Evolutionary conservation across 1,140 invertebrate genomes (phyloP), one percentile per base, ranked within the genome.

Genomic region (Cydia strobilella): DNA sequence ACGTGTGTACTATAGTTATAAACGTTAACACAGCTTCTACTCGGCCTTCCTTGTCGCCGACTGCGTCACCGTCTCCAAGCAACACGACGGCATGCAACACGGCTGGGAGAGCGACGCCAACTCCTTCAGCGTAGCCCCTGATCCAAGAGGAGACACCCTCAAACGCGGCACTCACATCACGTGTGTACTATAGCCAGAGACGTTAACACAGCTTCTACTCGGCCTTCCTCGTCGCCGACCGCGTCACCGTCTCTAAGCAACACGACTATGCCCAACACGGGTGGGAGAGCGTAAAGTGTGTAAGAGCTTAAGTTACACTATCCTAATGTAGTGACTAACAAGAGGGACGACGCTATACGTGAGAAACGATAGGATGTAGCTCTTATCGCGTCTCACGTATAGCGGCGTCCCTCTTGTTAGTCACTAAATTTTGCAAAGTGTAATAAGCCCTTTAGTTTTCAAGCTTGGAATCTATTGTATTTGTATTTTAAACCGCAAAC

Each of bases 101-200:
- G 97, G 99, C 77, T 99, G 99, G 99, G 98, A 99, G 90, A 99
- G 98, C 7, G 98, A 99, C 93, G 97, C 98, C 20, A 93, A 93
- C 59, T 95, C 96, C 73, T 99, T 98, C 94, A 96, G 94, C 79
- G 97, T 99, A 75, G 95, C 95, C 15, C 96, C 98, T 88, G 99
- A 99, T 95, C 99, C 99, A 10, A 95, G 99, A 80, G 98, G 98
- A 20, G 94, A 97, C 86, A 98, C 98, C 1, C 94, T 99, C 0
- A 95, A 96, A 82, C 95, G 98, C 82, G 99, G 98, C 90, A 98
- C 98, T 18, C 96, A 96, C 79, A 95, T 97, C 81, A 94, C 94
- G 82, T 88, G 54, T 74, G 85, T 82, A 39, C 35, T 39, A 3
- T 39, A 39, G 35, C 10, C 10, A 9, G 35, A 39, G 7, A 39